Base-by-base conservation (phyloP, 2,113 vertebrate genomes). In the Mus spicilegus region DNA sequence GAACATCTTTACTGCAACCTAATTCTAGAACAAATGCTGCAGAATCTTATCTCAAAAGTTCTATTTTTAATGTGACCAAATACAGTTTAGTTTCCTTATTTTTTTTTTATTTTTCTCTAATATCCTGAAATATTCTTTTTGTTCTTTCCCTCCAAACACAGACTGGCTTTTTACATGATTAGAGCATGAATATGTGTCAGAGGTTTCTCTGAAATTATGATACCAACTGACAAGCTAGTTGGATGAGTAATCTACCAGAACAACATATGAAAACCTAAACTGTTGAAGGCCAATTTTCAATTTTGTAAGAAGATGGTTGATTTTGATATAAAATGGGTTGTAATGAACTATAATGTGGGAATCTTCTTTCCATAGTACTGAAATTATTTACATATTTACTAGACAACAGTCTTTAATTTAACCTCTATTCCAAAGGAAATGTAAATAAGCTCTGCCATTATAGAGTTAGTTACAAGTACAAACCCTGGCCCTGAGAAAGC, bases 371-470 rank as follows among this genome's bases (percentile, higher is more conserved):
- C 3, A 90, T 17, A 4, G 16, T 42, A 58, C 51, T 82, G 17
- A 95, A 77, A 86, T 93, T 77, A 92, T 77, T 91, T 96, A 42
- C 9, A 89, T 67, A 0, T 78, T 42, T 22, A 89, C 24, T 16
- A 91, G 67, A 91, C 26, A 95, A 78, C 81, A 89, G 61, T 94
- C 30, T 94, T 36, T 4, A 72, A 77, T 72, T 94, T 88, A 94
- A 76, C 33, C 58, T 96, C 9, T 87, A 67, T 4, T 93, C 6
- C 46, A 86, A 28, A 26, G 19, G 28, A 89, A 19, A 49, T 89
- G 2, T 81, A 89, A 89, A 92, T 46, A 7, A 86, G 0, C 63
- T 11, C 30, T n/a, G 20, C 39, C 11, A 20, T 72, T 81, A 81
- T 89, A 92, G 76, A 87, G 36, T 93, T 82, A 93, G 56, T 94